Percentiles rank a stretch among this genome's conserved stretches.
phyloP scores from a whole-genome alignment of 2,888 invertebrate genomes.

The Tyria jacobaeae region DNA sequence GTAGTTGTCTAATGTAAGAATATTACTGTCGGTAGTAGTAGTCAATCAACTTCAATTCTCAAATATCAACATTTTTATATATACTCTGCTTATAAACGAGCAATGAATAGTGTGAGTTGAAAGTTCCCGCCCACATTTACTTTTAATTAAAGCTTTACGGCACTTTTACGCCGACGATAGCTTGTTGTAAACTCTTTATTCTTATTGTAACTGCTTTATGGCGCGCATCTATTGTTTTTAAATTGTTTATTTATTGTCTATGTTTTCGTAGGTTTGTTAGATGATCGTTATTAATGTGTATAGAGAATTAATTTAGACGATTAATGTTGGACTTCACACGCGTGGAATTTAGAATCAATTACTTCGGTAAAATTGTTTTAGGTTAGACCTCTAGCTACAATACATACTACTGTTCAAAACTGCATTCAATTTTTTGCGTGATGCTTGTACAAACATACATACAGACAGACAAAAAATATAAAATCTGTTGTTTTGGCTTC shows the following conservation, averaged over 20 bases:
- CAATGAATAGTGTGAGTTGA: slow-evolving; percentile 26
- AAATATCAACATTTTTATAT: neutral
- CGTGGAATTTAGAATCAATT: too few relatives aligned
- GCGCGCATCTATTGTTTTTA: slow-evolving; percentile 22
- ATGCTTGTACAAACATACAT: too few relatives aligned
- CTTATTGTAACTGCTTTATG: slow-evolving; percentile 28
- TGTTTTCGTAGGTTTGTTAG: neutral
- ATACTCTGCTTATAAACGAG: neutral
- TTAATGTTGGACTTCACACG: too few relatives aligned
- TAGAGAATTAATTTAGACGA: neutral
- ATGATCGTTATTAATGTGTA: neutral
- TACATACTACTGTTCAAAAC: too few relatives aligned
- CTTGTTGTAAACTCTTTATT: slow-evolving; percentile 31
- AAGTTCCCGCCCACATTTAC: slow-evolving; percentile 59
- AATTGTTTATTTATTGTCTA: slow-evolving; percentile 21
- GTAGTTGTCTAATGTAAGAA: too few relatives aligned
- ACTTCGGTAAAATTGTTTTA: too few relatives aligned
- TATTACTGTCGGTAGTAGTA: too few relatives aligned
- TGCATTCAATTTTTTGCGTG: too few relatives aligned
- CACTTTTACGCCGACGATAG: slow-evolving; percentile 60
- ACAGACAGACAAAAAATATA: too few relatives aligned
- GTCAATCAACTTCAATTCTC: too few relatives aligned
- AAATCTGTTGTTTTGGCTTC: too few relatives aligned
- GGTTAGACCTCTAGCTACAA: too few relatives aligned
- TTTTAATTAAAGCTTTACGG: slow-evolving; percentile 53